Percentiles rank a stretch among this genome's conserved stretches.
Conservation (phyloP, 1,140 invertebrate genomes). For the Ips typographus region DNA sequence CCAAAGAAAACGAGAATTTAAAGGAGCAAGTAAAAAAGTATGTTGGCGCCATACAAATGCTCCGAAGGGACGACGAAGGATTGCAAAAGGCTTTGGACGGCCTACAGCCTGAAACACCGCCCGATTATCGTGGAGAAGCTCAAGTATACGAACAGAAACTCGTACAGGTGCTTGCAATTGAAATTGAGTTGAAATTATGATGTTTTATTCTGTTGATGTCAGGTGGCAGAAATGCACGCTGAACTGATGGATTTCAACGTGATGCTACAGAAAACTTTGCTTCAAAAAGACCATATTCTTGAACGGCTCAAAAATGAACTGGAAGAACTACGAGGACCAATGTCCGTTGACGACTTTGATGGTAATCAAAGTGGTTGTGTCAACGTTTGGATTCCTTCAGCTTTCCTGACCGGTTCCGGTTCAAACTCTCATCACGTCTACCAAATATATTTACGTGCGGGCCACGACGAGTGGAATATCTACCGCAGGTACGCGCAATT, state of each 20-base stretch:
- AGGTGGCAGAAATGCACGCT: conserved; percentile 95
- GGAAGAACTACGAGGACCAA: conserved; percentile 68
- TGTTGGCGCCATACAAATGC: conserved; percentile 84
- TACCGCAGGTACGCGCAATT: conserved; percentile 91
- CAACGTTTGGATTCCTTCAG: conserved; percentile 90
- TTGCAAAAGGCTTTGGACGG: conserved; percentile 48
- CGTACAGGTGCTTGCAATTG: conserved; percentile 66
- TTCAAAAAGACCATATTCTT: conserved; percentile 65
- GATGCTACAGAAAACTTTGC: conserved; percentile 55
- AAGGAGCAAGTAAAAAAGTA: conserved; percentile 90
- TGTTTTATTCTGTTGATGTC: conserved; percentile 3
- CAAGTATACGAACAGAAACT: conserved; percentile 86
- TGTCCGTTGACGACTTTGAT: conserved; percentile 54
- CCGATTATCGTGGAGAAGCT: conserved; percentile 70
- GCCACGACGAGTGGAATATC: conserved; percentile 91
- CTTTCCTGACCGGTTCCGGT: conserved; percentile 74
- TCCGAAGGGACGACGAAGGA: conserved; percentile 61
- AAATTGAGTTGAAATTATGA: neutral
- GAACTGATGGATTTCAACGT: conserved; percentile 94
- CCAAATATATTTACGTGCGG: conserved; percentile 85
- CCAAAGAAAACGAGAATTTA: conserved; percentile 82
- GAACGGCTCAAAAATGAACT: conserved; percentile 67
- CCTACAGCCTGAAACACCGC: conserved; percentile 50
- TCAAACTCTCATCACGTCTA: conserved; percentile 81
- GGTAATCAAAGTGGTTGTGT: conserved; percentile 54